Percentiles rank a stretch among this genome's conserved stretches.
These are phyloP conservation scores for Steinernema hermaphroditum DNA, from an alignment of 2,888 invertebrate genomes.

Conservation along the genomic window DNA sequence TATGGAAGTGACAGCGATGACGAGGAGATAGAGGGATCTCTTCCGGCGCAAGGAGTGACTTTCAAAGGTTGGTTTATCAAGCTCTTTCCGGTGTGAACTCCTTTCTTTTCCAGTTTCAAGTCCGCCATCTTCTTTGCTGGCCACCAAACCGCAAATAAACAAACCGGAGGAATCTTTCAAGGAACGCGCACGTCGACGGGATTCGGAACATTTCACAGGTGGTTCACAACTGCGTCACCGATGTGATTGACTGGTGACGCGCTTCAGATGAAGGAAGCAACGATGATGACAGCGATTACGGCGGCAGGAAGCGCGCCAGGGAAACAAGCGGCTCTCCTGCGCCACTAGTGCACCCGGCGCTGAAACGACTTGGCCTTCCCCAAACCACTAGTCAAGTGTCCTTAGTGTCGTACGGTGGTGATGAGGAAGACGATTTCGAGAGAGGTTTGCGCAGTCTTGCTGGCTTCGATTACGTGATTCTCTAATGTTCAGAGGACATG, in stretches of 20 bases:
- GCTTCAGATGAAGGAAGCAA: conserved; percentile 11
- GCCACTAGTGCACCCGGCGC: not conserved
- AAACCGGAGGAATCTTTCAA: not conserved
- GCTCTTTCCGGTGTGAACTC: too few relatives aligned
- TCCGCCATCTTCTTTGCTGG: not conserved
- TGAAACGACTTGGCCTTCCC: not conserved
- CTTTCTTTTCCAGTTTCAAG: conserved; percentile 19
- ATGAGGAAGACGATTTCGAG: conserved; percentile 22
- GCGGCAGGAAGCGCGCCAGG: not conserved
- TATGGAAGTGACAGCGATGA: conserved; percentile 40
- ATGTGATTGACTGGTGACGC: not conserved
- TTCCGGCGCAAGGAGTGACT: not conserved
- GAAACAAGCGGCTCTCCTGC: not conserved
- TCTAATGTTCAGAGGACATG: not conserved
- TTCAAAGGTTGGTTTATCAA: not conserved
- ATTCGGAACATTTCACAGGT: conserved; percentile 19
- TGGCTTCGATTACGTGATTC: not conserved
- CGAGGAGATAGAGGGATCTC: conserved; percentile 29
- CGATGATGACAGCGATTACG: not conserved
- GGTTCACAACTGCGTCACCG: not conserved
- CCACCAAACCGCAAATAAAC: not conserved
- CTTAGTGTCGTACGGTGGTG: conserved; percentile 15
- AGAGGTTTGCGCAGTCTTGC: not conserved
- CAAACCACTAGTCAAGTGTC: conserved; percentile 21
- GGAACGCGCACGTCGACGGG: conserved; percentile 6